Conservation (phyloP, 2,797 vertebrate genomes). For the Sebastes paucispinis region DNA sequence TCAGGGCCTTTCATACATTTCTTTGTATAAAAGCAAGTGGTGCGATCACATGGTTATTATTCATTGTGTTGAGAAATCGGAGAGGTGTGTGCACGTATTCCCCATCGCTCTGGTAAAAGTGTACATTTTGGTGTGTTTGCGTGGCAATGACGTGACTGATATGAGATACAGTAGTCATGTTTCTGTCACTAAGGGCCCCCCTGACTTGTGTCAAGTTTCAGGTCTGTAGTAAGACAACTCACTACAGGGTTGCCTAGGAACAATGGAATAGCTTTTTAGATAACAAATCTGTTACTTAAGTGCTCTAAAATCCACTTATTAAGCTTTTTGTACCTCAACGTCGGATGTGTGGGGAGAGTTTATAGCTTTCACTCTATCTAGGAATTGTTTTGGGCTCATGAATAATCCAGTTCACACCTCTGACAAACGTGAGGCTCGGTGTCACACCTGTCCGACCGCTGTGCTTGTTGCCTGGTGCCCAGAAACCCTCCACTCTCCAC, state of each 20-base stretch:
- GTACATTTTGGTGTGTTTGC: not conserved
- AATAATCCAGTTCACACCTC: conserved; percentile 56
- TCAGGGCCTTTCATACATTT: conserved; percentile 5
- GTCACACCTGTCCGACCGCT: conserved; percentile 30
- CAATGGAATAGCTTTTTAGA: not conserved
- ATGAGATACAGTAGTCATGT: not conserved
- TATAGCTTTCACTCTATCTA: not conserved
- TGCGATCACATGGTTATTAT: conserved; percentile 8
- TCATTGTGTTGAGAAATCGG: not conserved
- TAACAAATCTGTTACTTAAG: not conserved
- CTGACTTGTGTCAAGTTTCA: conserved; percentile 51
- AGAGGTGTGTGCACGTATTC: not conserved
- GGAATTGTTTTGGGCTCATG: conserved; percentile 26
- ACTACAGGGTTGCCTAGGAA: not conserved
- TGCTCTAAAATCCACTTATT: not conserved
- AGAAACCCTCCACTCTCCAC: not conserved
- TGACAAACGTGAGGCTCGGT: conserved; percentile 7
- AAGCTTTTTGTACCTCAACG: not conserved
- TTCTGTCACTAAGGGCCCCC: conserved; percentile 17
- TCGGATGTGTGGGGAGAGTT: not conserved
- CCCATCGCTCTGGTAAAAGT: not conserved
- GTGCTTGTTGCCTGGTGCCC: conserved; percentile 35
- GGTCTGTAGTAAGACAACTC: not conserved
- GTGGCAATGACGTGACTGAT: not conserved
- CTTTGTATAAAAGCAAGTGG: conserved; percentile 21